These are phyloP conservation scores for Dermatophagoides farinae DNA, from an alignment of 1,140 invertebrate genomes.

Conservation along the genomic window DNA sequence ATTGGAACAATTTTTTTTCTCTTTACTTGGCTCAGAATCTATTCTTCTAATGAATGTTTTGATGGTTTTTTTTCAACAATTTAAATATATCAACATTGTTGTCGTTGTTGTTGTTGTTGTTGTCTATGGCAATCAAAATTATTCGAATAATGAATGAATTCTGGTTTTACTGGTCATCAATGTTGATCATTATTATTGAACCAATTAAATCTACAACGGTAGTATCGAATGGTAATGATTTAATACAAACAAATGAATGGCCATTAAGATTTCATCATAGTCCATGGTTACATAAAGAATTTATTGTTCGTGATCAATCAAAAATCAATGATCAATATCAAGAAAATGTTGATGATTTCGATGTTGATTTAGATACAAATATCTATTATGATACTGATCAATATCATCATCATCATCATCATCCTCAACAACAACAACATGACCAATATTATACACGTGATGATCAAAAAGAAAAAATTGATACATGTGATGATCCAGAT, in stretches of 20 bases:
- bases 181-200: background rate
- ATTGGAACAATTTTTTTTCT: no score
- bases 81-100: no score
- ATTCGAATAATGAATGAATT: no score
- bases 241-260: background rate
- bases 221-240: background rate
- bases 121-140: no score
- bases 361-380: no score
- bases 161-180: no score
- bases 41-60: no score
- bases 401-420: background rate
- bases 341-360: background rate
- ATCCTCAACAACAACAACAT: background rate
- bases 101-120: no score
- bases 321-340: background rate
- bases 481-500: no score
- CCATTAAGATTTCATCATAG: background rate
- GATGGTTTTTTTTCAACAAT: no score
- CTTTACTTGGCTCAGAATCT: no score
- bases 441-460: background rate
- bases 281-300: slow-evolving; percentile 1
- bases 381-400: no score
- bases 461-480: background rate
- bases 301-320: background rate
- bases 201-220: background rate